A percentile compares a stretch with the other conserved stretches of the same genome.
Conservation (phyloP, 2,113 vertebrate species). For the Datnioides undecimradiatus region DNA sequence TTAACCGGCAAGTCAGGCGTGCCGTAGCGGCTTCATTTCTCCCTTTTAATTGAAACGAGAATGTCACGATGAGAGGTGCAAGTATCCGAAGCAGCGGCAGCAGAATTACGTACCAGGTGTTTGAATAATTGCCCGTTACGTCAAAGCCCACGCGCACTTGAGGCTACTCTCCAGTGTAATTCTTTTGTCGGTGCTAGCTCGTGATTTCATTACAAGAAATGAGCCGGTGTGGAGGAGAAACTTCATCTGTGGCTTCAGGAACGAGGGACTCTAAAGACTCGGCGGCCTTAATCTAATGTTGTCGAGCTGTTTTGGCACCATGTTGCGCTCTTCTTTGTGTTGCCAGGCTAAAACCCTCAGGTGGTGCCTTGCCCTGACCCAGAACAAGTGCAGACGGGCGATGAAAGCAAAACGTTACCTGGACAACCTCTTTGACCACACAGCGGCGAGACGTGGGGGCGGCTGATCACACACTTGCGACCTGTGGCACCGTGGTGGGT, state of each 20-base stretch:
- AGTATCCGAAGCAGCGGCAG: slow-evolving; percentile 34
- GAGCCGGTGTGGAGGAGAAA: slow-evolving; percentile 9
- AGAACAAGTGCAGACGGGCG: slow-evolving; percentile 51
- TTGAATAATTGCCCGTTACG: slow-evolving; percentile 13
- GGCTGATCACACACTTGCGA: slow-evolving; percentile 32
- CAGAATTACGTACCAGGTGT: slow-evolving; percentile 26
- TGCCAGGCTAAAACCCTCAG: slow-evolving; percentile 17
- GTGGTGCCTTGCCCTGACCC: slow-evolving; percentile 21
- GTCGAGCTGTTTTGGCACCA: slow-evolving; percentile 14
- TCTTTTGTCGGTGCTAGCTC: slow-evolving; percentile 19
- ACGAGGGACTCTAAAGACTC: not conserved
- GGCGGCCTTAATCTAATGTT: not conserved
- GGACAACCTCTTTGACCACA: slow-evolving; percentile 62
- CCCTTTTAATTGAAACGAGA: slow-evolving; percentile 69
- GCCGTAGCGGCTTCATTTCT: slow-evolving; percentile 29
- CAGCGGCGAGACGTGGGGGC: slow-evolving; percentile 45
- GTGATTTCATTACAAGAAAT: slow-evolving; percentile 37
- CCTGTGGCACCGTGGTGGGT: slow-evolving; percentile 4
- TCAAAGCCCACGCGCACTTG: slow-evolving; percentile 36
- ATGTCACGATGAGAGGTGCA: slow-evolving; percentile 38
- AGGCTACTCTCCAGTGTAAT: slow-evolving; percentile 22
- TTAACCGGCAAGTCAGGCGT: slow-evolving; percentile 41
- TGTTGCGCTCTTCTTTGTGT: slow-evolving; percentile 1
- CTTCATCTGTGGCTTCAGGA: not conserved
- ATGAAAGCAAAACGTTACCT: slow-evolving; percentile 66